Conservation (phyloP, 1,140 invertebrate genomes). For the Notospermus geniculatus region DNA sequence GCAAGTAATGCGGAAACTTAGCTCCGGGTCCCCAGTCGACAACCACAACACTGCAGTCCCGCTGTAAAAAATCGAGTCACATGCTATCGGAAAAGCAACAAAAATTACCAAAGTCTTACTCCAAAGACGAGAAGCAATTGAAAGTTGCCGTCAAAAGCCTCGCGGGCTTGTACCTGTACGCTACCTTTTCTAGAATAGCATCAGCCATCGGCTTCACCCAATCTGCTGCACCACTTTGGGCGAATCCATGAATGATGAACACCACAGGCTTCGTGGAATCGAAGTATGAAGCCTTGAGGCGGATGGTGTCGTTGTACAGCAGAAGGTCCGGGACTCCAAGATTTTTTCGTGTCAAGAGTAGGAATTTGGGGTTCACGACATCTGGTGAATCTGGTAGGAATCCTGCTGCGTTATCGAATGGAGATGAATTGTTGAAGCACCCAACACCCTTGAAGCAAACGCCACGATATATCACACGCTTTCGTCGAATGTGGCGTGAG, state of each 20-base stretch:
- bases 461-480: neutral
- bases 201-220: conserved; percentile 6
- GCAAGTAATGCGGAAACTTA: conserved; percentile 80
- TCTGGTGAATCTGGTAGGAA: conserved; percentile 82
- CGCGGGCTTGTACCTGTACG: no score
- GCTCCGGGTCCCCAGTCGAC: conserved; percentile 94
- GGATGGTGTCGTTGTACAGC: conserved; percentile 42
- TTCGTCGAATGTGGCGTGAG: no score
- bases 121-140: no score
- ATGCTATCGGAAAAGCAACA: conserved; percentile 24
- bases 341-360: conserved; percentile 55
- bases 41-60: conserved; percentile 84
- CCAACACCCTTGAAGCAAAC: conserved; percentile 87
- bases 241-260: conserved; percentile 9
- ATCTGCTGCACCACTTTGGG: neutral
- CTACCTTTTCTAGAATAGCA: conserved; percentile 4
- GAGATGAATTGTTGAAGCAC: conserved; percentile 87
- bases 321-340: conserved; percentile 32
- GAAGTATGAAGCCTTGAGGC: conserved; percentile 41
- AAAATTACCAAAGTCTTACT: no score
- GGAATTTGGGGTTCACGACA: conserved; percentile 68
- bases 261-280: neutral
- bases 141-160: no score
- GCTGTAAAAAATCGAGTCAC: conserved; percentile 36
- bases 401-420: conserved; percentile 61